These are phyloP conservation scores for Brachynemurus nebulosus DNA, from an alignment of 2,888 invertebrate species.

Conservation along the genomic window DNA sequence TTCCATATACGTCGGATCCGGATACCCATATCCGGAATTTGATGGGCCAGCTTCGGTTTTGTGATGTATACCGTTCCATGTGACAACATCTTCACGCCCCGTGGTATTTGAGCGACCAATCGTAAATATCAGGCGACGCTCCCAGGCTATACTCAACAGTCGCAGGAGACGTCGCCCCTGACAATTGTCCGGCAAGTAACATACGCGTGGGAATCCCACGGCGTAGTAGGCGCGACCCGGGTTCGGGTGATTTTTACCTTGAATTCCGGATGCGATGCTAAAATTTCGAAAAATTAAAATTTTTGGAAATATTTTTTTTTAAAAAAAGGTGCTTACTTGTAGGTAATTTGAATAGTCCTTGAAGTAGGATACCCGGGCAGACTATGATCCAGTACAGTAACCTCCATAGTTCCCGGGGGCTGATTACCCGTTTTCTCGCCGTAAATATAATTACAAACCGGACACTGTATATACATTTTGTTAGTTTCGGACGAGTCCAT, in stretches of 20 bases:
- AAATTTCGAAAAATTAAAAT: conserved; percentile 19
- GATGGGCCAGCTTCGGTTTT: conserved; percentile 58
- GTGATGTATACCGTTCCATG: conserved; percentile 85
- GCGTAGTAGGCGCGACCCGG: conserved; percentile 80
- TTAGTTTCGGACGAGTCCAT: not conserved
- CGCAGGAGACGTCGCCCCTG: conserved; percentile 64
- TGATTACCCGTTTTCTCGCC: conserved; percentile 70
- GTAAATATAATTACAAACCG: conserved; percentile 72
- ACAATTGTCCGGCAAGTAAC: conserved; percentile 72
- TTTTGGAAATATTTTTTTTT: not conserved
- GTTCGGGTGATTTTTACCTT: conserved; percentile 63
- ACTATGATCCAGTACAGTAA: conserved; percentile 53
- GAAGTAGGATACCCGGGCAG: conserved; percentile 54
- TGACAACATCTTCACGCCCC: conserved; percentile 78
- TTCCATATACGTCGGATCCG: conserved; percentile 62
- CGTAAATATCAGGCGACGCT: conserved; percentile 69
- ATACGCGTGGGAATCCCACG: conserved; percentile 71
- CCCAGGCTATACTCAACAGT: conserved; percentile 69
- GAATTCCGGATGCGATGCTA: conserved; percentile 75
- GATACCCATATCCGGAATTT: conserved; percentile 47
- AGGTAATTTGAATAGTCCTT: conserved; percentile 70
- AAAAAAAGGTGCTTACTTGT: conserved; percentile 43
- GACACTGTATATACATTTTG: conserved; percentile 66
- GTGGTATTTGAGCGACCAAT: conserved; percentile 80
- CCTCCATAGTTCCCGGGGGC: conserved; percentile 71